A percentile compares a stretch with the other conserved stretches of the same genome.
These are phyloP conservation scores for Acleris laterana DNA, from an alignment of 2,888 invertebrate genomes.

Conservation along the genomic window DNA sequence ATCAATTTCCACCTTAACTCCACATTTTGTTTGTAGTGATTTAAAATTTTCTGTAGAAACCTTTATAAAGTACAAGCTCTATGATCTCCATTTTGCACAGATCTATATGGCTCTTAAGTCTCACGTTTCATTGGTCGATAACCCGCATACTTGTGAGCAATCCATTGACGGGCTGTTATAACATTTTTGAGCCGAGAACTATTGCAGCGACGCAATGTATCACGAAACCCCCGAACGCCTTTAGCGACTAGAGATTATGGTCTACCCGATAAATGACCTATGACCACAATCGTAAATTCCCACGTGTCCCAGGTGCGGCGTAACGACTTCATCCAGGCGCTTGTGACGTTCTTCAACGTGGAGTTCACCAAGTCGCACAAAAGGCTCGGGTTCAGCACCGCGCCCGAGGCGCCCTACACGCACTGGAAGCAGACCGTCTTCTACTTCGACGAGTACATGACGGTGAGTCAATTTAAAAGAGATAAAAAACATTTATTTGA, in stretches of 20 bases:
- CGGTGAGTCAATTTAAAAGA: constrained; percentile 78
- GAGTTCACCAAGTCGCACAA: constrained; percentile 99
- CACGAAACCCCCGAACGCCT: too few species aligned
- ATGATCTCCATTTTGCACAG: too few species aligned
- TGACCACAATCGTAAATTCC: background rate
- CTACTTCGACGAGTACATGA: constrained; percentile 98
- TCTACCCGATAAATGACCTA: background rate
- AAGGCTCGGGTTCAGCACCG: constrained; percentile 98
- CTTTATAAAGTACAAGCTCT: too few species aligned
- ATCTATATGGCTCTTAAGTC: too few species aligned
- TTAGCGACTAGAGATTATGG: too few species aligned
- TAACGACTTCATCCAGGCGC: constrained; percentile 98
- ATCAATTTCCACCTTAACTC: background rate
- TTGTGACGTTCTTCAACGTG: constrained; percentile 99
- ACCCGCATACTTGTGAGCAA: too few species aligned
- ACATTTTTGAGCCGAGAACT: too few species aligned
- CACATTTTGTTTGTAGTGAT: too few species aligned
- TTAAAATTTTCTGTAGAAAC: too few species aligned
- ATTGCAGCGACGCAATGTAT: too few species aligned
- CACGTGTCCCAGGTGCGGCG: constrained; percentile 85
- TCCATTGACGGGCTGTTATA: too few species aligned
- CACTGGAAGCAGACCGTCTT: constrained; percentile 99
- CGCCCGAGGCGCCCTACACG: constrained; percentile 98
- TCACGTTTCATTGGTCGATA: too few species aligned
- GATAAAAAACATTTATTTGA: background rate